Evolutionary conservation across 2,797 vertebrate genomes (phyloP), one percentile per base, ranked within the genome.

Genomic region (Rhynchonycteris naso): DNA sequence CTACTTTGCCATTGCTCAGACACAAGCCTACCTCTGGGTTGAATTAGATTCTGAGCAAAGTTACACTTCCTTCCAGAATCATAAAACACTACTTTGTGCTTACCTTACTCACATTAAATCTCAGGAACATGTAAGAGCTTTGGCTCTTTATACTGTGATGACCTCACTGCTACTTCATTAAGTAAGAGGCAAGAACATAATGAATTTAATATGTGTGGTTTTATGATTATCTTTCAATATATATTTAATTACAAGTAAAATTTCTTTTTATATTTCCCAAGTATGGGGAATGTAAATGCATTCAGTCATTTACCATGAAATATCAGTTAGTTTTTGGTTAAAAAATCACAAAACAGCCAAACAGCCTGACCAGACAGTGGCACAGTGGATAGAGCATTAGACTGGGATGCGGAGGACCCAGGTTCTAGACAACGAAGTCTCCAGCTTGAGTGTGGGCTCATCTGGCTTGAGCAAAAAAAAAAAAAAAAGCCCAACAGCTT

Each of bases 181-280:
- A 90, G 68, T 61, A 76, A 81, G 82, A 89, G 82, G 84, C 52
- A 74, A 82, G 59, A 68, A 18, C 56, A 63, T 50, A 92, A 88
- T 69, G 61, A 59, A 50, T 63, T n/a, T 91, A 69, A 24, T 78
- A 28, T 87, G 22, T 88, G 12, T 69, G 65, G 78, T 65, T 83
- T 72, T 22, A 1, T 38, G 28, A 83, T 76, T 88, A 26, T 75
- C 65, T 68, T 86, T 12, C 43, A 63, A 15, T 56, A 33, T 30
- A 22, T 91, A 50, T 26, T 90, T 90, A 82, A 69, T 35, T 92
- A 86, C 95, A 85, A 30, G n/a, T 13, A 78, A 75, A 74, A 66
- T 96, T 75, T 52, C 80, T 54, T 52, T 83, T 54, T 65, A 0
- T 76, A 83, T 66, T 95, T 93, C 65, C 90, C n/a, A 90, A 85